Evolutionary conservation across 2,797 vertebrate species (phyloP).

Genomic region (Takifugu ocellatus): DNA sequence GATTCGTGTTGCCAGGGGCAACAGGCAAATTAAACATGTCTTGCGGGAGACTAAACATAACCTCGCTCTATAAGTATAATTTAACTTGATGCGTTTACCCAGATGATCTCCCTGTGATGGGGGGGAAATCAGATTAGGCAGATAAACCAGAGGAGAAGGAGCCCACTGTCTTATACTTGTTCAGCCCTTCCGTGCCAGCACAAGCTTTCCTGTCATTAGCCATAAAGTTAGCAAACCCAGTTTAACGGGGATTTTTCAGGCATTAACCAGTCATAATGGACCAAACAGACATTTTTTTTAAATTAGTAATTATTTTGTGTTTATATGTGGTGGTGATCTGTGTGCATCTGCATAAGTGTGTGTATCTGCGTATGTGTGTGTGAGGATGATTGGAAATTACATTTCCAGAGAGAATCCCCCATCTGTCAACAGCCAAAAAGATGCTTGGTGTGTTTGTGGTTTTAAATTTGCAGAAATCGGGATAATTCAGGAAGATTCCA

Average conservation of each 20-base stretch:
- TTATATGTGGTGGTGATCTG: too few relatives aligned
- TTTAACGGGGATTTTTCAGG: too few relatives aligned
- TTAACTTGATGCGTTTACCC: constrained; percentile 64
- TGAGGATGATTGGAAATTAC: too few relatives aligned
- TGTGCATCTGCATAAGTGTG: too few relatives aligned
- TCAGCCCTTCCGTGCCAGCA: constrained; percentile 4
- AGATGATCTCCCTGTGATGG: constrained; percentile 34
- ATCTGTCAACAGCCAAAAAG: too few relatives aligned
- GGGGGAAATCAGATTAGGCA: constrained; percentile 51
- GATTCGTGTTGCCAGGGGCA: constrained; percentile 66
- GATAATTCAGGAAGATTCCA: too few relatives aligned
- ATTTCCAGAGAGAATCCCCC: too few relatives aligned
- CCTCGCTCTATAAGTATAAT: constrained; percentile 66
- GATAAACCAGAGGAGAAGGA: constrained; percentile 21
- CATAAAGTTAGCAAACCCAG: constrained; percentile 36
- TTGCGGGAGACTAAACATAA: constrained; percentile 69
- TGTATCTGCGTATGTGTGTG: too few relatives aligned
- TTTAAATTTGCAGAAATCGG: too few relatives aligned
- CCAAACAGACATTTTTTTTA: neutral
- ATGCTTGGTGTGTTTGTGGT: too few relatives aligned
- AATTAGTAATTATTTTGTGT: too few relatives aligned
- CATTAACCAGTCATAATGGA: neutral
- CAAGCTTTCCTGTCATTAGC: constrained; percentile 50
- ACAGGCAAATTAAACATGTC: constrained; percentile 71
- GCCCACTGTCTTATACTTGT: constrained; percentile 26